Evolutionary conservation across 2,113 vertebrate species (phyloP).

Genomic region (Sorex araneus): DNA sequence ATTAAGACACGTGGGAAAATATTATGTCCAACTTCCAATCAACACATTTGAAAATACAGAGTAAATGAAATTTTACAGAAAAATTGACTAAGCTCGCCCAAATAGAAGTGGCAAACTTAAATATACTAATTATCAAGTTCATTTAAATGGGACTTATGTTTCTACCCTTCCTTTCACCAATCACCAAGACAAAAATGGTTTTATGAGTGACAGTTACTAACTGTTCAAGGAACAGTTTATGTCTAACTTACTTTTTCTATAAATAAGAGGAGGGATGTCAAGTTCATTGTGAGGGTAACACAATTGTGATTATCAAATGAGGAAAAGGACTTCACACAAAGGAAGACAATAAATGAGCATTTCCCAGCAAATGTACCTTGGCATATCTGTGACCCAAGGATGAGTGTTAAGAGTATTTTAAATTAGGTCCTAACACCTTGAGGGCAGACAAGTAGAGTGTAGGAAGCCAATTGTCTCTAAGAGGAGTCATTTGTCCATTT

Average conservation of each 20-base stretch:
- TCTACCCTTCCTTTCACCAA: neutral
- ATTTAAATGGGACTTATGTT: neutral
- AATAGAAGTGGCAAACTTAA: constrained; percentile 1
- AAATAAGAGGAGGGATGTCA: neutral
- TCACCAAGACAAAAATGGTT: constrained; percentile 30
- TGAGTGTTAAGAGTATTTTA: neutral
- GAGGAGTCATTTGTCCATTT: neutral
- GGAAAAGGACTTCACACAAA: neutral
- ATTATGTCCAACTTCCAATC: neutral
- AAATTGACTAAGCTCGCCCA: neutral
- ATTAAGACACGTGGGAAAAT: constrained; percentile 40
- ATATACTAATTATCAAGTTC: constrained; percentile 3
- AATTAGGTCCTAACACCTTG: neutral
- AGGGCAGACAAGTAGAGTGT: neutral
- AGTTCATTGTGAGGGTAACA: neutral
- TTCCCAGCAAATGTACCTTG: constrained; percentile 25
- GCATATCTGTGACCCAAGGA: neutral
- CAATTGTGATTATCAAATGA: constrained; percentile 17
- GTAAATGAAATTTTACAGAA: neutral
- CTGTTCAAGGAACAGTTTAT: neutral
- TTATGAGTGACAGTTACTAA: neutral
- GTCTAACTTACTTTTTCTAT: neutral
- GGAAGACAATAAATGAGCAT: neutral
- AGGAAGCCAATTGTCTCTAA: neutral
- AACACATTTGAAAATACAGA: constrained; percentile 45